Base-by-base conservation (phyloP, 2,797 vertebrate species). In the Enoplosus armatus region DNA sequence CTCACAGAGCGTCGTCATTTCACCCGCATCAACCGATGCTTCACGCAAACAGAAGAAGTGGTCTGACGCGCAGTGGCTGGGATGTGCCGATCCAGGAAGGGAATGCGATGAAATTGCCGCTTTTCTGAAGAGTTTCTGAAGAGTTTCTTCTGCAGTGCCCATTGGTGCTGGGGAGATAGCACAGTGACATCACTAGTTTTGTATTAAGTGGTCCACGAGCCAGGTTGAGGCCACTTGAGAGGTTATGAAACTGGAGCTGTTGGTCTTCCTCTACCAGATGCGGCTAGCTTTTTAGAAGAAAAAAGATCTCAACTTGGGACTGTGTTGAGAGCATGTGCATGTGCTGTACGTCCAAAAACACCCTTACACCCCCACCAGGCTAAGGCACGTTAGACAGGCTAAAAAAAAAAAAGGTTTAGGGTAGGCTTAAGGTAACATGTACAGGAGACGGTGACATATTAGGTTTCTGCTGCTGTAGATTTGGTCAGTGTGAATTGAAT, bases 51-150 rank as follows among this genome's bases (percentile, higher is more conserved):
- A 55, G 26, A 48, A 31, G 45, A 29, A 41, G 58, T 15, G 26
- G 31, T 43, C 2, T n/a, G 6, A 27, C 35, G 11, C 51, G 51
- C 45, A 24, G 31, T 50, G 14, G 12, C 22, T 24, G 22, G 29
- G n/a, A 35, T 41, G 69, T 60, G 31, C 11, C n/a, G 24, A 62
- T 53, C 59, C 43, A 62, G 48, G 1, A 15, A 18, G 14, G 5
- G 5, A 20, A 31, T 29, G 12, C 12, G 9, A 54, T 62, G 10
- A 22, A 47, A 62, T 14, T 24, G 27, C 16, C 24, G 29, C 54
- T 31, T 70, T 70, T 60, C 31, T 48, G 26, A 67, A 41, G 51
- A 22, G 48, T 39, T 53, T n/a, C n/a, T 37, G 3, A 37, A 37
- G 35, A 37, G 9, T 39, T 39, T 39, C 37, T 37, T 37, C 10